A percentile compares a stretch with the other conserved stretches of the same genome.
Conservation (phyloP, 2,797 vertebrate species). For the Acanthurus leucopareius region DNA sequence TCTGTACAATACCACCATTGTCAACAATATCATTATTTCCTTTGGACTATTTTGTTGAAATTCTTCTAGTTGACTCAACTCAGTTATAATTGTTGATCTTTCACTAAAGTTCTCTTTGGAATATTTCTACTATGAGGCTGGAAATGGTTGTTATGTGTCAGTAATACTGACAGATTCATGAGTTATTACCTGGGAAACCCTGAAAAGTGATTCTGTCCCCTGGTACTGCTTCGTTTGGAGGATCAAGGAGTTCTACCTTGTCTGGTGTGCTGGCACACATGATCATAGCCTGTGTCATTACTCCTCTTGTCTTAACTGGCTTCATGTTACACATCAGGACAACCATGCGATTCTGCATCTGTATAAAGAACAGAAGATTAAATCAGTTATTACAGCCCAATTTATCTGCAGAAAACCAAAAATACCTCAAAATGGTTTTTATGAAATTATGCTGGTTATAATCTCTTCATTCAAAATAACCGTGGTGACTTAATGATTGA, state of each 20-base stretch:
- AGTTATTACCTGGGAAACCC: conserved; percentile 88
- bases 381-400: neutral
- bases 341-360: conserved; percentile 96
- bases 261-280: conserved; percentile 94
- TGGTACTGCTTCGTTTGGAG: conserved; percentile 87
- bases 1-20: neutral
- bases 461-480: conserved; percentile 1
- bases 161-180: no score
- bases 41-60: neutral
- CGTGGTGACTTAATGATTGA: conserved; percentile 3
- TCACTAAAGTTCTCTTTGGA: neutral
- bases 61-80: neutral
- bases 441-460: neutral
- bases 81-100: neutral
- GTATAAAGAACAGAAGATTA: conserved; percentile 16
- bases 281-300: conserved; percentile 92
- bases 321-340: conserved; percentile 94
- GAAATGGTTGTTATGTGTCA: neutral
- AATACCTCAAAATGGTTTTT: neutral
- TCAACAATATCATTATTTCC: neutral
- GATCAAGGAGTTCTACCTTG: conserved; percentile 93
- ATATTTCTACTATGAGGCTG: neutral
- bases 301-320: conserved; percentile 91
- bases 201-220: conserved; percentile 92
- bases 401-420: neutral